Evolutionary conservation across 2,113 vertebrate species (phyloP).

Genomic region (Tor tambroides): DNA sequence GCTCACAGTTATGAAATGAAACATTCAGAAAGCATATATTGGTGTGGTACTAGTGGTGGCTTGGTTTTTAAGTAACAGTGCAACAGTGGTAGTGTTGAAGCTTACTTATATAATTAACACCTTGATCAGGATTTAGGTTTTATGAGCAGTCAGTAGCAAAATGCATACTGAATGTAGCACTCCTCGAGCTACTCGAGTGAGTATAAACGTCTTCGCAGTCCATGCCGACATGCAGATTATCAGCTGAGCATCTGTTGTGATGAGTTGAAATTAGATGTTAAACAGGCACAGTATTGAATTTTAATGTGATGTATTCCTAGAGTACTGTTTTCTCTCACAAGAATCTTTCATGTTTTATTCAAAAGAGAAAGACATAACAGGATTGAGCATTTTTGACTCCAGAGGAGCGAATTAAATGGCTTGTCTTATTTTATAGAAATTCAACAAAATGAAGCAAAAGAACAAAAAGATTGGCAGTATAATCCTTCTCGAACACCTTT

Average conservation of each 20-base stretch:
- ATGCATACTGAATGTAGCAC: neutral
- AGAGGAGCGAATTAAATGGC: neutral
- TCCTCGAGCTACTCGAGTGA: slow-evolving; percentile 7
- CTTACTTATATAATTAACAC: neutral
- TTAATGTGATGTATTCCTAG: slow-evolving; percentile 47
- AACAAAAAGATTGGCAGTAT: slow-evolving; percentile 27
- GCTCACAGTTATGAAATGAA: neutral
- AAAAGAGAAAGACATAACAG: slow-evolving; percentile 27
- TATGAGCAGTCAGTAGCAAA: neutral
- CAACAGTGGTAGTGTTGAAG: neutral
- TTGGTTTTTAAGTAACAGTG: neutral
- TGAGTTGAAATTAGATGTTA: slow-evolving; percentile 33
- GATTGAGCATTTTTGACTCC: slow-evolving; percentile 36
- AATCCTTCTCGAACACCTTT: slow-evolving; percentile 39
- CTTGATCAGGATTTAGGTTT: neutral
- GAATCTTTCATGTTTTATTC: slow-evolving; percentile 58
- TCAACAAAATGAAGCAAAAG: slow-evolving; percentile 41
- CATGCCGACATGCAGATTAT: neutral
- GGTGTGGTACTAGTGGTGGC: neutral
- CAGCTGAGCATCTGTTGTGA: neutral
- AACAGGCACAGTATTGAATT: slow-evolving; percentile 39
- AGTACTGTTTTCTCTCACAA: slow-evolving; percentile 18
- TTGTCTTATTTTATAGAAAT: slow-evolving; percentile 1
- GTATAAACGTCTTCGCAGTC: neutral
- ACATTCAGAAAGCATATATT: neutral